phyloP scores from a whole-genome alignment of 2,113 vertebrate species.

The Epinephelus moara region DNA sequence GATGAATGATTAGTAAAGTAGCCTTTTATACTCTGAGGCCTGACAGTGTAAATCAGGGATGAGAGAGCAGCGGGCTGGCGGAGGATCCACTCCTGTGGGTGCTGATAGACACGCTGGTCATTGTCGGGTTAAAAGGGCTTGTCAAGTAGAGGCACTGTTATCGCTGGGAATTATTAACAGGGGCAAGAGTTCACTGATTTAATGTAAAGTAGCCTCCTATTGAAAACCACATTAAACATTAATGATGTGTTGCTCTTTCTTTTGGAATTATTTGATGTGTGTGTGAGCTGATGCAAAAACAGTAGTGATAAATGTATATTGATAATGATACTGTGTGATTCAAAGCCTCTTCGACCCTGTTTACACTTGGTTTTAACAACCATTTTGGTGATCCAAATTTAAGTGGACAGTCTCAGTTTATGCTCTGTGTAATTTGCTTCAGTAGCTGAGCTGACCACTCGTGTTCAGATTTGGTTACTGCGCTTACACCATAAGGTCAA shows the following conservation, averaged over 20 bases:
- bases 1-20: slow-evolving; percentile 48
- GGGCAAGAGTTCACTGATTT: neutral
- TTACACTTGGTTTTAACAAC: too few relatives aligned
- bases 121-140: slow-evolving; percentile 18
- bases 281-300: neutral
- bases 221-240: neutral
- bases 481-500: too few relatives aligned
- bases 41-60: slow-evolving; percentile 47
- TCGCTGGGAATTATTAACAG: neutral
- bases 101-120: slow-evolving; percentile 2
- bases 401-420: too few relatives aligned
- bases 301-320: neutral
- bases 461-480: too few relatives aligned
- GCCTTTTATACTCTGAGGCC: slow-evolving; percentile 29
- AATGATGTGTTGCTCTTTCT: neutral
- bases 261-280: neutral
- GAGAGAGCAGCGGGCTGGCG: neutral
- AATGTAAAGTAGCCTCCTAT: neutral
- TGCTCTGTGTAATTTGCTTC: too few relatives aligned
- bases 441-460: too few relatives aligned
- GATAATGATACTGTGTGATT: neutral
- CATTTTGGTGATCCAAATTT: too few relatives aligned
- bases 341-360: neutral
- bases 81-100: slow-evolving; percentile 15
- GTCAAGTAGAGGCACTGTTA: neutral